Base-by-base conservation (phyloP, 2,113 vertebrate genomes). In the Nannospalax galili region DNA sequence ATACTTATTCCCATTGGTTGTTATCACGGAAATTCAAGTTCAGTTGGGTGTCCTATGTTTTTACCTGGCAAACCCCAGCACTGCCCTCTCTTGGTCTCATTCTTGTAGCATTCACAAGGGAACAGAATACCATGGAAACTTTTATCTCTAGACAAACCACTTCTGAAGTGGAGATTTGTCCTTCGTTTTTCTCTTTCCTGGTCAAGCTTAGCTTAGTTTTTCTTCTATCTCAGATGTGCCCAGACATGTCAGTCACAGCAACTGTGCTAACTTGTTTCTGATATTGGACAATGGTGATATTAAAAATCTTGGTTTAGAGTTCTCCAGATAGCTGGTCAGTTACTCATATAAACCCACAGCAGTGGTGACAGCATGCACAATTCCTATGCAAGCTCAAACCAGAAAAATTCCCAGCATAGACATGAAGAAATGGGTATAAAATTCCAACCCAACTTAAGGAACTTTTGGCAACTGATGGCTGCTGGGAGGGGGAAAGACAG, bases 271-370 rank as follows among this genome's bases (percentile, higher is more conserved):
- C 69, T 90, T 37, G 75, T 84, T 91, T 97, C 81, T 40, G 73
- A 88, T 58, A n/a, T 10, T 28, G 37, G 40, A 60, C 26, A 40
- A 56, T 40, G 60, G 79, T 17, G 15, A 75, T 84, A 74, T 73
- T 88, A 64, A 90, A 93, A 77, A 80, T 72, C 40, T 93, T 62
- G 77, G 48, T 78, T 73, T 84, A 52, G 48, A 52, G 48, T 52
- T 52, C 48, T 52, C 48, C 48, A 52, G 48, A 52, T 11, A 52
- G 48, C 48, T 52, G 48, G 48, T 6, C 48, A 52, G 48, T 52
- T 52, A 52, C 11, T 52, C 48, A 52, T 52, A 52, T 52, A 11
- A 52, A 52, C 48, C 11, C 48, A 52, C 11, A 52, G 6, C 48
- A 52, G 11, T 52, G 48, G 48, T 52, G 48, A 52, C 48, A 52